phyloP scores from a whole-genome alignment of 2,888 invertebrate species.

The Gerris lacustris region DNA sequence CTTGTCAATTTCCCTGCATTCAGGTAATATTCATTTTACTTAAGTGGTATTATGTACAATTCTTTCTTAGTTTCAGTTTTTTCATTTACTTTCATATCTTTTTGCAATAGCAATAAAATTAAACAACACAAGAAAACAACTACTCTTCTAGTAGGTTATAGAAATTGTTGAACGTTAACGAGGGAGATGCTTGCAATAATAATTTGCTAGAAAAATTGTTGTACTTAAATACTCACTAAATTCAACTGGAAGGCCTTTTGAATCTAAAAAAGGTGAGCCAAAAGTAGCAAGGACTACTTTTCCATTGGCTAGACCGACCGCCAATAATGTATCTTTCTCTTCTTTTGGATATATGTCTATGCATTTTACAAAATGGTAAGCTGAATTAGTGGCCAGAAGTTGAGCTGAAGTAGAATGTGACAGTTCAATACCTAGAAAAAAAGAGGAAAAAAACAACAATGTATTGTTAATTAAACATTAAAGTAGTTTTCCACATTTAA shows the following conservation, averaged over 20 bases:
- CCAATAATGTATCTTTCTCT: slow-evolving; percentile 65
- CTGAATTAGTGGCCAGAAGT: slow-evolving; percentile 58
- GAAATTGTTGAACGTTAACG: no score
- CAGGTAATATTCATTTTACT: no score
- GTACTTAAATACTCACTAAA: slow-evolving; percentile 45
- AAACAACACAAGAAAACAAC: no score
- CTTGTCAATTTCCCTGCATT: no score
- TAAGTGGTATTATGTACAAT: no score
- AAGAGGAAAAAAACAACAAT: slow-evolving; percentile 12
- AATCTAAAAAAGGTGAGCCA: slow-evolving; percentile 54
- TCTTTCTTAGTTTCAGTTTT: no score
- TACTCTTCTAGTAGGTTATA: no score
- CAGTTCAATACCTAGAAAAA: slow-evolving; percentile 49
- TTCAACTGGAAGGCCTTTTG: slow-evolving; percentile 55
- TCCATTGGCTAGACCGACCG: slow-evolving; percentile 82
- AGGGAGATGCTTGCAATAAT: no score
- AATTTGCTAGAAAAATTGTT: no score
- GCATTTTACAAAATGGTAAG: slow-evolving; percentile 69
- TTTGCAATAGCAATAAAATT: no score
- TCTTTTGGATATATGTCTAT: slow-evolving; percentile 69
- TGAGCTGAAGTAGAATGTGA: slow-evolving; percentile 57
- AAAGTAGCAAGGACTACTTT: slow-evolving; percentile 69
- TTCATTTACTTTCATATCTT: no score
- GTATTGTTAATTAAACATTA: neutral
- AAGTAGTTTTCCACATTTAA: neutral